Percentiles rank a stretch among this genome's conserved stretches.
Evolutionary conservation across 2,113 vertebrate genomes (phyloP).

Genomic region (Vidua chalybeata): DNA sequence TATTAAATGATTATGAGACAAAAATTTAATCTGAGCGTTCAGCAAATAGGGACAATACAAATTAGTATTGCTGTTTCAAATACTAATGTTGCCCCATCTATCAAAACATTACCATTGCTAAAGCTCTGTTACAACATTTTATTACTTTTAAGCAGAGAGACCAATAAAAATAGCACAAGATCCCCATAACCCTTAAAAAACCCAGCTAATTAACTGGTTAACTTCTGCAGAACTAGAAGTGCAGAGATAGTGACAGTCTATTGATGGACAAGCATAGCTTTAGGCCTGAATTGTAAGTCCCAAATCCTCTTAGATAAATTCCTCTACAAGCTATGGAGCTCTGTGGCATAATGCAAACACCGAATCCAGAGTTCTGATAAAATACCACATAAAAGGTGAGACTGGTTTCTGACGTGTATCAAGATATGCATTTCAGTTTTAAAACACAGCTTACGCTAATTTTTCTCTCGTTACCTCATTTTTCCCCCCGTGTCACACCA

Average conservation of each 20-base stretch:
- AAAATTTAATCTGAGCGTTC: not conserved
- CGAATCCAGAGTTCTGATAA: conserved; percentile 12
- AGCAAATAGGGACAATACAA: conserved; percentile 4
- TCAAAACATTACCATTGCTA: not conserved
- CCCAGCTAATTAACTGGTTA: conserved; percentile 22
- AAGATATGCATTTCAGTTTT: not conserved
- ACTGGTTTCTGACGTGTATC: not conserved
- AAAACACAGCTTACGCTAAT: not conserved
- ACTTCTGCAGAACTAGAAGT: not conserved
- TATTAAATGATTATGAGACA: not conserved
- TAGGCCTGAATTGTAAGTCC: conserved; percentile 35
- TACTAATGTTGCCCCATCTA: not conserved
- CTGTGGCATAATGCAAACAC: not conserved
- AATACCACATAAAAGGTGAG: not conserved
- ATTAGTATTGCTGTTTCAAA: not conserved
- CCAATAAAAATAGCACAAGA: conserved; percentile 6
- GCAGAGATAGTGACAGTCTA: not conserved
- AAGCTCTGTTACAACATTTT: not conserved
- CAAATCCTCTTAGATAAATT: conserved; percentile 61
- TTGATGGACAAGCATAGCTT: conserved; percentile 51
- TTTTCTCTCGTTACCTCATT: not conserved
- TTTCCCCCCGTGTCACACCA: not conserved
- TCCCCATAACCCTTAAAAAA: not conserved
- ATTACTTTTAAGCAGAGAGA: not conserved
- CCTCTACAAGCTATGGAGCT: conserved; percentile 25